Base-by-base conservation (phyloP, 2,113 vertebrate genomes). In the Cisticola juncidis region DNA sequence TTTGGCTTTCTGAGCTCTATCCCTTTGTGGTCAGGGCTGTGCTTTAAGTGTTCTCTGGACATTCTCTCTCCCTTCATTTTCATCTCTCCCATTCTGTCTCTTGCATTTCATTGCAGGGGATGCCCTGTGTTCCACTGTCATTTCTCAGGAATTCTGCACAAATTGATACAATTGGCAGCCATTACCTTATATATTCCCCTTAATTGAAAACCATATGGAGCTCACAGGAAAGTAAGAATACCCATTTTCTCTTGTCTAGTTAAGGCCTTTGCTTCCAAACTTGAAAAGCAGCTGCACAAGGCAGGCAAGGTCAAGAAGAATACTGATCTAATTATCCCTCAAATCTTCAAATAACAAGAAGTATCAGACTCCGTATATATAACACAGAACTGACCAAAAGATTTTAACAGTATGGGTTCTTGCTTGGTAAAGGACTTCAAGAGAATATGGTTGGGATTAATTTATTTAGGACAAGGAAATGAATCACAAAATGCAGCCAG, bases 301-400 rank as follows among this genome's bases (percentile, higher is more conserved):
- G 73, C 85, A 94, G 90, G 51, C 53, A 93, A 94, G 92, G 94
- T 94, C 90, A 95, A 83, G 88, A 93, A 95, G 60, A 90, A 95
- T 88, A 95, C 48, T 47, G 90, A 86, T 74, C 71, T 71, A 94
- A 97, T 93, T 96, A 94, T 84, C 72, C 29, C 80, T 68, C 91
- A 91, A 93, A 80, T 86, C 79, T 95, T 96, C 93, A 96, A 92
- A 94, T 84, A 92, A 14, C 28, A 78, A 81, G 56, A 71, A 57
- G 48, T 60, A 64, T 88, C 54, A 77, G 62, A 38, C 13, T 71
- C 44, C 56, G 6, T 72, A 28, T 54, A 45, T 83, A 20, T 48
- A 81, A 71, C 26, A 87, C 15, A 73, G 42, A 83, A 73, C 38
- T 90, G 65, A 70, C 64, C 33, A 26, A 92, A 92, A 86, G 53